Evolutionary conservation across 1,140 invertebrate genomes (phyloP).

Genomic region (Carposina sasakii): DNA sequence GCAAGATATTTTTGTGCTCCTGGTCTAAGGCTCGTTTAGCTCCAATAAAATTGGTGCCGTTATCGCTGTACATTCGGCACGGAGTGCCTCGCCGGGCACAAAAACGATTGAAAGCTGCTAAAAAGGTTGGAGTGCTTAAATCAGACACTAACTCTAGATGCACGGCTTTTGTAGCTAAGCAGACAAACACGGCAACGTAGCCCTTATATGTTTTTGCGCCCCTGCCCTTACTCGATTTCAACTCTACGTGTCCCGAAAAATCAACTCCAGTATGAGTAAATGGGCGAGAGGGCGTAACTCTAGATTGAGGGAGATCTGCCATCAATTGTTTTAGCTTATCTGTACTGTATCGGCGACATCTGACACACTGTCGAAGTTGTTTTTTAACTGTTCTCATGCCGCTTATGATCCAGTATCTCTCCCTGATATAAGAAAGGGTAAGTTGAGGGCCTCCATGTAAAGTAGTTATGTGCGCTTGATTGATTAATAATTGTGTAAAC

Average conservation of each 20-base stretch:
- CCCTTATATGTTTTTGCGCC: neutral
- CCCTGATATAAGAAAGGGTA: constrained; percentile 15
- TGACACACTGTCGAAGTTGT: neutral
- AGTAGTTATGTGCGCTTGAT: constrained; percentile 16
- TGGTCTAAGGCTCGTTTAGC: neutral
- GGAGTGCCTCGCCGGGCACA: constrained; percentile 28
- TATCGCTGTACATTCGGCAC: neutral
- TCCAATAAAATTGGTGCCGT: constrained; percentile 6
- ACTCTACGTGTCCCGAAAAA: neutral
- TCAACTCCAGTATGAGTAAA: constrained; percentile 2
- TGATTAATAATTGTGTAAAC: constrained; percentile 14
- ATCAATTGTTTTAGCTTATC: neutral
- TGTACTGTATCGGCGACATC: neutral
- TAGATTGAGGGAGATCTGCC: neutral
- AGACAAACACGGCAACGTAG: constrained; percentile 4
- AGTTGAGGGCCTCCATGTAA: constrained; percentile 18
- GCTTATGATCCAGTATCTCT: constrained; percentile 14
- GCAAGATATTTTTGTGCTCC: neutral
- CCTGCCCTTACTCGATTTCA: neutral
- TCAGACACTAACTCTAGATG: constrained; percentile 26
- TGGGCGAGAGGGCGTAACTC: neutral
- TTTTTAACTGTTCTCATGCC: neutral
- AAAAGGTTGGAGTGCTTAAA: constrained; percentile 27
- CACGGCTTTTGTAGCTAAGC: constrained; percentile 20
- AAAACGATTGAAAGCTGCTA: constrained; percentile 45